phyloP scores from a whole-genome alignment of 92 coral and sea anemone species.

The Heliopora coerulea region DNA sequence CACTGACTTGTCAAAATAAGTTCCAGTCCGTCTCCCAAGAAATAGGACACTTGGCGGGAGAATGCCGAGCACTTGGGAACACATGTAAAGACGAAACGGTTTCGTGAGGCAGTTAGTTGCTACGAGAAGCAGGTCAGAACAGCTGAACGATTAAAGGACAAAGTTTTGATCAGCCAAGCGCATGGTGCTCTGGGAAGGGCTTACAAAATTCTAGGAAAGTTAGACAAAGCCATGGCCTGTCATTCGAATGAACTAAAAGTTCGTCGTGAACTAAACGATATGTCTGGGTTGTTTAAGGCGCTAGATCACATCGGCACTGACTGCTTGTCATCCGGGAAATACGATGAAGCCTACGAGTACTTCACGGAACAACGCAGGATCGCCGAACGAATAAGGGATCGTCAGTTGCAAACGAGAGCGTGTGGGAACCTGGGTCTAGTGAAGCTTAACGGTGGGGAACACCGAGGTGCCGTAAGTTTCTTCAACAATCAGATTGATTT shows the following conservation, averaged over 20 bases:
- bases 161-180: conserved; percentile 70
- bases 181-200: conserved; percentile 84
- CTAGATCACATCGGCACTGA: conserved; percentile 81
- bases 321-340: conserved; percentile 55
- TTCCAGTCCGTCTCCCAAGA: conserved; percentile 80
- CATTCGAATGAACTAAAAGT: conserved; percentile 74
- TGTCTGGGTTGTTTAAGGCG: conserved; percentile 73
- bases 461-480: conserved; percentile 72
- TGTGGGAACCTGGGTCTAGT: conserved; percentile 83
- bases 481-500: conserved; percentile 81
- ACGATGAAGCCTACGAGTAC: conserved; percentile 71
- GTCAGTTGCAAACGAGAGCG: conserved; percentile 63
- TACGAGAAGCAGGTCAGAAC: conserved; percentile 80
- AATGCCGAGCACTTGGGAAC: conserved; percentile 85
- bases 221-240: conserved; percentile 72
- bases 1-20: conserved; percentile 69
- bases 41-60: conserved; percentile 63
- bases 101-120: conserved; percentile 70
- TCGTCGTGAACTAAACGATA: conserved; percentile 58
- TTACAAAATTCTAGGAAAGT: conserved; percentile 71
- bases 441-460: conserved; percentile 68
- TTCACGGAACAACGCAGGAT: conserved; percentile 76
- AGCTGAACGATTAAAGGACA: conserved; percentile 73
- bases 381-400: conserved; percentile 75
- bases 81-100: conserved; percentile 70